Conservation (phyloP, 2,113 vertebrate species). For the Rhinolophus sinicus region DNA sequence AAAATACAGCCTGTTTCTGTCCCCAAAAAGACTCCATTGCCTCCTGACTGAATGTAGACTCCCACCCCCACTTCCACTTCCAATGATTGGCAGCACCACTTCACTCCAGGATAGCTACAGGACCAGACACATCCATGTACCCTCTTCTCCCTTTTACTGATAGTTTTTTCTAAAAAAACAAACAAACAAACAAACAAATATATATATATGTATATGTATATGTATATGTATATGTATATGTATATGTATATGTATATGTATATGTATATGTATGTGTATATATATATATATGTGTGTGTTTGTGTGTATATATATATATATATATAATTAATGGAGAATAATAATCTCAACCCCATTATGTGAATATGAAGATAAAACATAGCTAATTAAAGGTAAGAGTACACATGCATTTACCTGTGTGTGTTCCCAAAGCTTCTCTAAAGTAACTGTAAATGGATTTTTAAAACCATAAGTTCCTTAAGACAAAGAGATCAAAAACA, state of each 20-base stretch:
- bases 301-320: too few species aligned
- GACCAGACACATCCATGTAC: accelerated
- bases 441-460: background rate
- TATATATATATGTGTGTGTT: too few species aligned
- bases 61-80: too few species aligned
- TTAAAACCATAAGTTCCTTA: background rate
- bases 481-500: background rate
- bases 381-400: background rate
- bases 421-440: background rate
- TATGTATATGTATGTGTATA: too few species aligned
- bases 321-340: background rate
- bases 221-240: too few species aligned
- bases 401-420: background rate
- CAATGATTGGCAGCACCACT: background rate
- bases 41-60: accelerated
- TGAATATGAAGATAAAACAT: background rate
- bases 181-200: too few species aligned
- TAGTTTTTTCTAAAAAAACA: background rate
- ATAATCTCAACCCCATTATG: background rate
- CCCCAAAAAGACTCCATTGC: background rate
- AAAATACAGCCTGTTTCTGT: background rate
- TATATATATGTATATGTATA: too few species aligned
- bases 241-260: too few species aligned
- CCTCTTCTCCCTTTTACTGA: background rate
- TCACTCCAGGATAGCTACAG: too few species aligned